phyloP scores from a whole-genome alignment of 2,113 vertebrate genomes.

The Charadrius vociferus region DNA sequence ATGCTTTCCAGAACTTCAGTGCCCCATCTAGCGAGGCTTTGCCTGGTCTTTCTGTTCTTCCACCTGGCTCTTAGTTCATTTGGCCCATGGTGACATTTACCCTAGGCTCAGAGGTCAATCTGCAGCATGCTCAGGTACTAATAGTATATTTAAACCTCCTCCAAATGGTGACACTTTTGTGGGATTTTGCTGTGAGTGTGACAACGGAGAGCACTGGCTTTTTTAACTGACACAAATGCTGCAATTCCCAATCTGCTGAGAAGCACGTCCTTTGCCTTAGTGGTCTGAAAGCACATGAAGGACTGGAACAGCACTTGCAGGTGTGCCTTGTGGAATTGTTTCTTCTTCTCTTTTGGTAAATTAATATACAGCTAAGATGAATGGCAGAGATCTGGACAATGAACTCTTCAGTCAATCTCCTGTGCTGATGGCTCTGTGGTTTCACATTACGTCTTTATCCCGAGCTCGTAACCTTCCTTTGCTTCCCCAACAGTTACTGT shows the following conservation, averaged over 20 bases:
- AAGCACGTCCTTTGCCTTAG: background rate
- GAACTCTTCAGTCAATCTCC: background rate
- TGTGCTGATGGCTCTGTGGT: background rate
- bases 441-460: background rate
- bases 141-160: background rate
- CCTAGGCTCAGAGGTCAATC: background rate
- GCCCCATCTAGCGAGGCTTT: background rate
- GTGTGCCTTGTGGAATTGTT: background rate
- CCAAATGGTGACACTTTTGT: background rate
- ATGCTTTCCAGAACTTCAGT: background rate
- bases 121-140: background rate
- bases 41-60: background rate
- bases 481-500: background rate
- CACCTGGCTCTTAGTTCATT: background rate
- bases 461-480: background rate
- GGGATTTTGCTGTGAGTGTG: background rate
- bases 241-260: background rate
- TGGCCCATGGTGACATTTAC: background rate
- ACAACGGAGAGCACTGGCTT: background rate
- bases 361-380: slow-evolving; percentile 18
- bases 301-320: background rate
- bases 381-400: background rate
- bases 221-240: background rate
- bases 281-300: background rate
- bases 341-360: background rate